Evolutionary conservation across 2,888 invertebrate genomes (phyloP).

Genomic region (Notodromas monacha): DNA sequence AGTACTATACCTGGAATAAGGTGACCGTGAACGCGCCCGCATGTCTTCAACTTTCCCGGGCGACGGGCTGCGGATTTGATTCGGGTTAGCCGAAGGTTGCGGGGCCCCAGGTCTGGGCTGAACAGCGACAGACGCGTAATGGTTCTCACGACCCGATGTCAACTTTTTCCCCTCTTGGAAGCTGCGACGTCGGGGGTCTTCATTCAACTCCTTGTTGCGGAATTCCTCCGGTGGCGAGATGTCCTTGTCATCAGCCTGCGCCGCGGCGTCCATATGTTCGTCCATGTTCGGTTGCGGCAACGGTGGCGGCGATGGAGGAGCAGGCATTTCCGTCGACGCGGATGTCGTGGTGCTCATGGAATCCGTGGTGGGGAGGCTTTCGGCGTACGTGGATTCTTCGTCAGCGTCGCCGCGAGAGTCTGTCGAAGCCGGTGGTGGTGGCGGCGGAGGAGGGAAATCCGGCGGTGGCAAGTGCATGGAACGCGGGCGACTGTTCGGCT

Average conservation of each 20-base stretch:
- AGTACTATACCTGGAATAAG: too few species aligned
- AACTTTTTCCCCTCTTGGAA: too few species aligned
- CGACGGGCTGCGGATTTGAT: background rate
- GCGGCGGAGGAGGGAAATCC: constrained; percentile 12
- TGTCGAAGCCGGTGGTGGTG: constrained; percentile 15
- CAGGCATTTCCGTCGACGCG: too few species aligned
- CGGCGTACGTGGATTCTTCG: too few species aligned
- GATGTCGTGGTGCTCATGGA: constrained; percentile 12
- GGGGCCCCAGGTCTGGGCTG: background rate
- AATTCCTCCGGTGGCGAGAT: background rate
- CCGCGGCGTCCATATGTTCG: constrained; percentile 9
- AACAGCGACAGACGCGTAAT: background rate
- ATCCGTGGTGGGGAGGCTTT: too few species aligned
- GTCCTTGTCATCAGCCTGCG: too few species aligned
- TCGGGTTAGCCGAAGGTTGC: background rate
- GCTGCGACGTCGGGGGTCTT: too few species aligned
- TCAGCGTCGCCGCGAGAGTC: too few species aligned
- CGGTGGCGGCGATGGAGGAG: constrained; percentile 6
- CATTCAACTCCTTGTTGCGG: too few species aligned
- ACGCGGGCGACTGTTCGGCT: constrained; percentile 6
- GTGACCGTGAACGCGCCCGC: too few species aligned
- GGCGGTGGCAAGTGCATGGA: background rate
- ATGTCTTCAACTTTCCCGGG: too few species aligned
- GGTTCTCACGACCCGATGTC: too few species aligned
- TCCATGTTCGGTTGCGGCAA: constrained; percentile 10